Evolutionary conservation across 30 jellyfish, hydroid and myxozoan genomes (phyloP), one percentile per base, ranked within the genome.

Genomic region (Catostylus mosaicus): DNA sequence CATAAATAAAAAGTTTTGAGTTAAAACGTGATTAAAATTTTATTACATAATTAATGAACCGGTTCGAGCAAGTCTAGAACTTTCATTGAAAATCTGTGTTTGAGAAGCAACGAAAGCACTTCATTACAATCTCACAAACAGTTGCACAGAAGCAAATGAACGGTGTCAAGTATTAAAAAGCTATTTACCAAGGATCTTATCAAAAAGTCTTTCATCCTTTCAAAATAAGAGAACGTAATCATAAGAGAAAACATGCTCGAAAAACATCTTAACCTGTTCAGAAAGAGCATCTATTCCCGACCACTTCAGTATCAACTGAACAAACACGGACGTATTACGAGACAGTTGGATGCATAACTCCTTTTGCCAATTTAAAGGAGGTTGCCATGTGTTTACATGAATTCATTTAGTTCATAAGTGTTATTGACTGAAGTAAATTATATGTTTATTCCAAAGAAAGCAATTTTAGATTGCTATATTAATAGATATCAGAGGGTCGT

Each of bases 301-400:
- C 71, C 63, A 36, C 78, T 62, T 62, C 78, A 59, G 57, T 50
- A 54, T 40, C 88, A 77, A 30, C 88, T 77, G 88, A 77, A 14
- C 88, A 77, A 77, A 77, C 30, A 77, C 27, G 0, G 76, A 22
- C 31, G 22, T 43, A 31, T 73, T 31, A 19, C 50, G 33, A 43
- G 34, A 43, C 73, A 40, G 59, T 31, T 57, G 78, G 69, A 23
- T 60, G 67, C 19, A 56, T 32, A 51, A 12, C 56, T 27, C 59
- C 78, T 43, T 31, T 30, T 50, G 78, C 68, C 69, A 23, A 54
- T 77, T 77, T 38, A 14, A 48, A 36, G 75, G 30, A 31, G 36
- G 75, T 29, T 77, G 32, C 67, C 33, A 33, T 10, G 8, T 77
- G 30, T 59, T 77, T 77, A 33, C 88, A 14, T 66, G 43, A 35